These are phyloP conservation scores for Campylorhamphus procurvoides DNA, from an alignment of 2,113 vertebrate genomes.

Conservation along the genomic window DNA sequence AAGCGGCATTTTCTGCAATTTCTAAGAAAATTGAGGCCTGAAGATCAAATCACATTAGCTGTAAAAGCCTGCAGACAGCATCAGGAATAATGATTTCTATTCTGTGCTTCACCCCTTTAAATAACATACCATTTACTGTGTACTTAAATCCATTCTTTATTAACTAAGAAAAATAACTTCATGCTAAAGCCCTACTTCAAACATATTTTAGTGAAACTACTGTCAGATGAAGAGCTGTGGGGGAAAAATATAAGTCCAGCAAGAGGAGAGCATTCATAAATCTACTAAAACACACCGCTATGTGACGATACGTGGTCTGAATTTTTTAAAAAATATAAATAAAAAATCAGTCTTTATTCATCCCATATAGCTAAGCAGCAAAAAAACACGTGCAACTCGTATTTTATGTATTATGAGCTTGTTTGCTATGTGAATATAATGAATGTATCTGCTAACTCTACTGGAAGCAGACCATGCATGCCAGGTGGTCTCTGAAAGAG, in stretches of 20 bases:
- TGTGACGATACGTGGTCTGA: not conserved
- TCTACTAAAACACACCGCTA: not conserved
- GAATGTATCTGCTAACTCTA: not conserved
- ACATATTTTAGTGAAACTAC: not conserved
- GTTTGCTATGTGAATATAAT: not conserved
- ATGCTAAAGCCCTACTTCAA: not conserved
- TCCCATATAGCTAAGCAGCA: not conserved
- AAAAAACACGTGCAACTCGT: not conserved
- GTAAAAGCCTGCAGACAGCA: not conserved
- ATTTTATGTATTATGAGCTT: not conserved
- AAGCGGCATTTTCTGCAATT: not conserved
- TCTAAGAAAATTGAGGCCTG: not conserved
- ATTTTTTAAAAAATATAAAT: not conserved
- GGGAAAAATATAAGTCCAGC: not conserved
- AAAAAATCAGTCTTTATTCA: not conserved
- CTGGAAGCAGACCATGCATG: not conserved
- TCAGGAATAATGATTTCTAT: not conserved
- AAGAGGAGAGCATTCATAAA: not conserved
- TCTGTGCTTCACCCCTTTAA: not conserved
- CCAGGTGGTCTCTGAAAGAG: not conserved
- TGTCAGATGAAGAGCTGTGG: not conserved
- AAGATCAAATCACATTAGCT: not conserved
- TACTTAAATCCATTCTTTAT: not conserved
- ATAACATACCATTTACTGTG: not conserved
- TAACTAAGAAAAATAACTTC: not conserved